Base-by-base conservation (phyloP, 2,888 invertebrate species). In the Pollenia amentaria region DNA sequence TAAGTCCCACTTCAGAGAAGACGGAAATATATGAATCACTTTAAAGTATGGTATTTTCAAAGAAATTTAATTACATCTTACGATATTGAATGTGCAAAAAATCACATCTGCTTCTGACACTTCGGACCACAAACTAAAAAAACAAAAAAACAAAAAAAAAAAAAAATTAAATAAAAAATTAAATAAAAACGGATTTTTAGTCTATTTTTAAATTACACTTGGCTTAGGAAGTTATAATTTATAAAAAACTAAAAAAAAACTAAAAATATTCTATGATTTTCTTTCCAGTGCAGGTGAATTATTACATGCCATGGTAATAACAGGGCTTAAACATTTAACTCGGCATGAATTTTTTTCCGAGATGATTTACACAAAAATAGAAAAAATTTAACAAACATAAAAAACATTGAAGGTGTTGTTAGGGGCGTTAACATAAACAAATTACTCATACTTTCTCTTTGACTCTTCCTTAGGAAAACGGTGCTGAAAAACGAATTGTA, bases 311-410 rank as follows among this genome's bases (percentile, higher is more conserved):
- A 18, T 3, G 21, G 44, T 77, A 79, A 83, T 82, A 75, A 78
- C 67, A 76, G 82, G 79, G 65, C 72, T 60, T 84, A 65, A 87
- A 77, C 62, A 84, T 65, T 84, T 80, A 76, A 72, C 86, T 70
- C 86, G 76, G 76, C 86, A 77, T 76, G 86, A 77, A 80, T 67
- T 79, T 40, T 29, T 6, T 29, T 29, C 29, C 29, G 64, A 44
- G 55, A 73, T 76, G 70, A 79, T 21, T 53, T 16, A 42, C 64
- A 69, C 67, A 78, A 81, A 85, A 38, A 44, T 29, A 42, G 51
- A 77, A 53, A 65, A 53, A 67, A 60, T 10, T 12, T 2, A 53
- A 46, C 57, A 48, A 60, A 46, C 44, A 18, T 40, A 40, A 48
- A 44, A 29, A 75, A 64, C 38, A 62, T 48, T 18, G n/a, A 51